Evolutionary conservation across 2,113 vertebrate species (phyloP).

Genomic region (Hiodon alosoides): DNA sequence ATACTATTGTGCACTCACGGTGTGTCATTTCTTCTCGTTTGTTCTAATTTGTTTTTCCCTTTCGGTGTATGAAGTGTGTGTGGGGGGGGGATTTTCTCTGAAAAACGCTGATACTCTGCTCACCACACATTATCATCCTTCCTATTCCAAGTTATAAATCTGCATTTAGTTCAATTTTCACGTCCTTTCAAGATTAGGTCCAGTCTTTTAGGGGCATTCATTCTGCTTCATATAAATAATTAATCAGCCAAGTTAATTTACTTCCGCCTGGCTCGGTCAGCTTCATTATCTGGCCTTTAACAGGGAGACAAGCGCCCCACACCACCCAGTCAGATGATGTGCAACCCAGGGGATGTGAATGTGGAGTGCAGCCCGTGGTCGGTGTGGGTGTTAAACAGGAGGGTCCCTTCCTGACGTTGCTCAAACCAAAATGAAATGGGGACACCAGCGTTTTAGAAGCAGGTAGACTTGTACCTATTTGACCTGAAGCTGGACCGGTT

Average conservation of each 20-base stretch:
- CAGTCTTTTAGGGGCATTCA: constrained; percentile 91
- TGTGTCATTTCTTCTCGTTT: no score
- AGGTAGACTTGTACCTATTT: no score
- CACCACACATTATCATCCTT: constrained; percentile 45
- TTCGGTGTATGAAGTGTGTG: no score
- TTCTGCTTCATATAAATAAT: constrained; percentile 97
- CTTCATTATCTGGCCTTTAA: constrained; percentile 86
- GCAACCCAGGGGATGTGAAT: not conserved
- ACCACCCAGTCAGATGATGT: constrained; percentile 32
- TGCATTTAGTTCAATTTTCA: constrained; percentile 78
- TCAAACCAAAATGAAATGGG: no score
- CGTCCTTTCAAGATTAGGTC: constrained; percentile 74
- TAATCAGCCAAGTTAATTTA: constrained; percentile 94
- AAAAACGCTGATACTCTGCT: constrained; percentile 40
- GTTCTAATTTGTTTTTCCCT: no score
- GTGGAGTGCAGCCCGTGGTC: no score
- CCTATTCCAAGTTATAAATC: constrained; percentile 66
- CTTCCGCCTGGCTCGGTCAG: constrained; percentile 90
- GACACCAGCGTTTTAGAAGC: no score
- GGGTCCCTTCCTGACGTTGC: no score
- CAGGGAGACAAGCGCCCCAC: constrained; percentile 66
- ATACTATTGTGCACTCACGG: no score
- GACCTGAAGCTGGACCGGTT: no score
- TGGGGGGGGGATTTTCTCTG: constrained; percentile 21
- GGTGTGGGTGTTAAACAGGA: no score